These are phyloP conservation scores for Dimorphilus gyrociliatus DNA, from an alignment of 2,888 invertebrate species.

Conservation along the genomic window DNA sequence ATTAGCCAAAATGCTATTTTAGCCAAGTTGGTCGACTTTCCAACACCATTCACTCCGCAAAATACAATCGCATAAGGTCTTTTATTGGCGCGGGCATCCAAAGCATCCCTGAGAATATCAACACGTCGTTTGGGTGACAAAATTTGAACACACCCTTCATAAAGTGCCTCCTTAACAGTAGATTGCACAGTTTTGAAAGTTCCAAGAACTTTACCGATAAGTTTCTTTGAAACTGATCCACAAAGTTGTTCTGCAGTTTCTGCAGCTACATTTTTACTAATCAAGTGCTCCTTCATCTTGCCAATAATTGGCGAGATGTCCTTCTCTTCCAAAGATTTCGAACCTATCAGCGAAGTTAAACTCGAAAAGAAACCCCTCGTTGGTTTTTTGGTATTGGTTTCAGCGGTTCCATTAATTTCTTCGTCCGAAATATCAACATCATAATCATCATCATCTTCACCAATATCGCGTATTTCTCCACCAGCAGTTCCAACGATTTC, in stretches of 20 bases:
- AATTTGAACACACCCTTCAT: conserved; percentile 78
- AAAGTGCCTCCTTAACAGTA: conserved; percentile 61
- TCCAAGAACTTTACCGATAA: conserved; percentile 74
- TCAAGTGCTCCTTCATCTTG: conserved; percentile 83
- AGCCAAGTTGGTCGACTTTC: conserved; percentile 94
- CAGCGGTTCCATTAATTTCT: conserved; percentile 3
- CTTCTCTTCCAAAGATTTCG: conserved; percentile 60
- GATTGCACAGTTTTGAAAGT: conserved; percentile 55
- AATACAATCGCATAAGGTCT: conserved; percentile 89
- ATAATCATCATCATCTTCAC: too few relatives aligned
- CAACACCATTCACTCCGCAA: conserved; percentile 97
- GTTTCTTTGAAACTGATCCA: conserved; percentile 69
- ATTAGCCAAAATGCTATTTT: conserved; percentile 96
- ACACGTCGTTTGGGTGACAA: conserved; percentile 83
- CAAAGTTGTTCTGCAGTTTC: conserved; percentile 87
- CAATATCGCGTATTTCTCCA: too few relatives aligned
- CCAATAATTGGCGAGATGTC: conserved; percentile 73
- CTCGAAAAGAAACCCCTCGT: conserved; percentile 41
- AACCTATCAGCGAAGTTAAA: conserved; percentile 49
- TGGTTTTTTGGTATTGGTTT: neutral
- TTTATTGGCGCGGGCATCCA: conserved; percentile 62
- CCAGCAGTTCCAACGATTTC: too few relatives aligned
- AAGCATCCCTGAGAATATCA: conserved; percentile 84
- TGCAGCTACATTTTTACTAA: conserved; percentile 79
- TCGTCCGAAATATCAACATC: too few relatives aligned